Evolutionary conservation across 2,113 vertebrate species (phyloP).

Genomic region (Hippolais icterina): DNA sequence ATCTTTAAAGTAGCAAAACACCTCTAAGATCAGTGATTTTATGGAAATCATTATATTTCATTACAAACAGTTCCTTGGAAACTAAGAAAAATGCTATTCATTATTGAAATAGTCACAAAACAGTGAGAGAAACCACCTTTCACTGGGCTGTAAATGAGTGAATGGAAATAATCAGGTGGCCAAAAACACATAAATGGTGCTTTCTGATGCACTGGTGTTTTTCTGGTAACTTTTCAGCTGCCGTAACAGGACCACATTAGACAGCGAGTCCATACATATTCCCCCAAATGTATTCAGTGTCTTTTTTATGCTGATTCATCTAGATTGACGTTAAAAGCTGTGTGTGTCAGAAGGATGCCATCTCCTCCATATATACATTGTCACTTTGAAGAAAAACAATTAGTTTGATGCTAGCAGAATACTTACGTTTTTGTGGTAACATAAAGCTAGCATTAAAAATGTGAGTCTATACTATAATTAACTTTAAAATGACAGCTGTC

Average conservation of each 20-base stretch:
- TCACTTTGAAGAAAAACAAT: conserved; percentile 20
- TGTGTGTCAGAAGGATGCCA: background rate
- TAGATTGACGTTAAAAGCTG: conserved; percentile 15
- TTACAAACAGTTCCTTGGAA: background rate
- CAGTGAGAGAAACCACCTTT: background rate
- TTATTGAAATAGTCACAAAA: background rate
- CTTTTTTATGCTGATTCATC: conserved; percentile 10
- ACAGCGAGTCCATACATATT: background rate
- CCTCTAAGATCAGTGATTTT: background rate
- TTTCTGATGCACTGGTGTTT: background rate
- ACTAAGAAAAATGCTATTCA: background rate
- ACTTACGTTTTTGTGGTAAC: background rate
- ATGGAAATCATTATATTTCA: background rate
- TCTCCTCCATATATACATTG: conserved; percentile 10
- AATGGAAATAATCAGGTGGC: background rate
- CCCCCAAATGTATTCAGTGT: background rate
- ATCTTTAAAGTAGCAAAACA: background rate
- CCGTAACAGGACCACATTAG: background rate
- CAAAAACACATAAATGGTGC: background rate
- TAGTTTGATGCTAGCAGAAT: background rate
- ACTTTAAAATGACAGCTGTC: conserved; percentile 46
- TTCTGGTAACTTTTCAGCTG: background rate
- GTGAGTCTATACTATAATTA: conserved; percentile 1
- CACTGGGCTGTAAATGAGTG: background rate
- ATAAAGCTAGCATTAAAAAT: conserved; percentile 26